A percentile compares a stretch with the other conserved stretches of the same genome.
Evolutionary conservation across 2,113 vertebrate species (phyloP).

Genomic region (Calypte anna): DNA sequence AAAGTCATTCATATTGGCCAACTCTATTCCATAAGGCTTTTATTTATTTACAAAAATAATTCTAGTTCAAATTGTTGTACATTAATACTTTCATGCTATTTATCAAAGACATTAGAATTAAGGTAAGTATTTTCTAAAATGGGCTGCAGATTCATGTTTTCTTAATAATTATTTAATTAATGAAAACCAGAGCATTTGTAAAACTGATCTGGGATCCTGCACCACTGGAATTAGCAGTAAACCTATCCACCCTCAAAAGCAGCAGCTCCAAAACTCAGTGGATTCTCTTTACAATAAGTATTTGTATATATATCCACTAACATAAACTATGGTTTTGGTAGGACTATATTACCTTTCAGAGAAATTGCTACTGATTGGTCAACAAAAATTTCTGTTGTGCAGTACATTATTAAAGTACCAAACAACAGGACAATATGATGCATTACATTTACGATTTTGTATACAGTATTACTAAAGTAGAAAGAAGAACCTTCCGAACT

Average conservation of each 20-base stretch:
- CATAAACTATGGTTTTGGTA: not conserved
- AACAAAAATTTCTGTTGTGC: not conserved
- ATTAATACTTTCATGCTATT: not conserved
- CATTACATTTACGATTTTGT: fast-evolving
- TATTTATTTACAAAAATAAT: not conserved
- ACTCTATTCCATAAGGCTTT: not conserved
- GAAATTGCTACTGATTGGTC: not conserved
- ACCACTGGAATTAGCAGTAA: not conserved
- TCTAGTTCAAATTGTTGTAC: not conserved
- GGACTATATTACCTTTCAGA: not conserved
- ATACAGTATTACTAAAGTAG: not conserved
- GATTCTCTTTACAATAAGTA: not conserved
- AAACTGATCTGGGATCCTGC: not conserved
- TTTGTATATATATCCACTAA: fast-evolving
- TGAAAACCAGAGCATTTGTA: not conserved
- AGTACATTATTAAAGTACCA: not conserved
- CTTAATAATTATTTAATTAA: not conserved
- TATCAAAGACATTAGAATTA: not conserved
- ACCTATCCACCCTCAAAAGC: not conserved
- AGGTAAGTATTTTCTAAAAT: fast-evolving
- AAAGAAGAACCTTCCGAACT: not conserved
- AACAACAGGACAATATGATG: not conserved
- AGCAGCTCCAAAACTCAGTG: not conserved
- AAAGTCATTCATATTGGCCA: not conserved
- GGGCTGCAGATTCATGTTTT: fast-evolving